Conservation (phyloP, 2,797 vertebrate genomes). For the Buphagus erythrorhynchus region DNA sequence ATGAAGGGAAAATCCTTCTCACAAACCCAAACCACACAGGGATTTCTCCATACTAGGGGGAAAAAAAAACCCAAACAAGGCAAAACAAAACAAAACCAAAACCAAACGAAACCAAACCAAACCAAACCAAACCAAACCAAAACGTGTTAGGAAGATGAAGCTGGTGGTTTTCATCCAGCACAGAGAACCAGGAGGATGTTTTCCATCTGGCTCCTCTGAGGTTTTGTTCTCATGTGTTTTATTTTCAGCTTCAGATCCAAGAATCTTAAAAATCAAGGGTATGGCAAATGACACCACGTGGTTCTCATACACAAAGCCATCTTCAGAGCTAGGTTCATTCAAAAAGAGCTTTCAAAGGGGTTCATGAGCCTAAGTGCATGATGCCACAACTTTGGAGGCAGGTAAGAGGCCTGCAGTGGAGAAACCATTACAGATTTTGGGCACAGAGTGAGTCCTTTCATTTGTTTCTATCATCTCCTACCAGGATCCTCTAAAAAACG, state of each 20-base stretch:
- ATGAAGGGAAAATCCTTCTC: constrained; percentile 63
- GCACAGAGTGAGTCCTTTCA: background rate
- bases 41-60: background rate
- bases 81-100: background rate
- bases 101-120: no score
- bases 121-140: no score
- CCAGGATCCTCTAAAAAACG: background rate
- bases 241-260: background rate
- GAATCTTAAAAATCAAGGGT: background rate
- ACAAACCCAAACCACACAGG: constrained; percentile 36
- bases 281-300: background rate
- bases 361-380: background rate
- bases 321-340: background rate
- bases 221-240: background rate
- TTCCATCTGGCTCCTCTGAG: background rate
- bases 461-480: background rate
- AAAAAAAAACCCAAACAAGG: background rate
- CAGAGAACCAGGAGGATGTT: background rate
- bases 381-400: background rate
- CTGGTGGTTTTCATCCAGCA: background rate
- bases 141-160: background rate
- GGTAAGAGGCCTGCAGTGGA: background rate
- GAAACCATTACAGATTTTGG: background rate
- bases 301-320: background rate
- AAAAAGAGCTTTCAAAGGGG: background rate